A percentile compares a stretch with the other conserved stretches of the same genome.
Evolutionary conservation across 2,113 vertebrate species (phyloP).

Genomic region (Corythornis madagascariensis): DNA sequence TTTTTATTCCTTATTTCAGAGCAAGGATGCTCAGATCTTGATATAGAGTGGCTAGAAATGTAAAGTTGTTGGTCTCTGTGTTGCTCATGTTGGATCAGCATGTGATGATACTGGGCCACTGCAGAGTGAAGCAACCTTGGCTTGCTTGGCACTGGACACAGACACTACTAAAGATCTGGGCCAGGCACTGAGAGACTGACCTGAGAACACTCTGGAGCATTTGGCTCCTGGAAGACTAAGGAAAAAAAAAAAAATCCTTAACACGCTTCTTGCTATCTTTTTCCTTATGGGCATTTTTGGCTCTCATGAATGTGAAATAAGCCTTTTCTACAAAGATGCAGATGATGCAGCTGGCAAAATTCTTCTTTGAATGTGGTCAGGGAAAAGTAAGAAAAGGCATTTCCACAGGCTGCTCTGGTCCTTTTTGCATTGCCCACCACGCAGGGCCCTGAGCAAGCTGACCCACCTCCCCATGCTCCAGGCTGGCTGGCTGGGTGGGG

Average conservation of each 20-base stretch:
- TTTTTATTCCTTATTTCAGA: not conserved
- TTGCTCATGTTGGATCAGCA: not conserved
- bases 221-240: not conserved
- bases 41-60: not conserved
- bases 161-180: not conserved
- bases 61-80: not conserved
- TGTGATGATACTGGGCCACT: not conserved
- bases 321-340: not conserved
- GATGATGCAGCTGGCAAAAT: not conserved
- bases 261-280: not conserved
- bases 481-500: not conserved
- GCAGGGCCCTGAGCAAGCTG: not conserved
- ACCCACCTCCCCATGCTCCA: not conserved
- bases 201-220: not conserved
- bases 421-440: not conserved
- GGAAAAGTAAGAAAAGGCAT: not conserved
- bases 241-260: not conserved
- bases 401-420: not conserved
- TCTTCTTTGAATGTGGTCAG: not conserved
- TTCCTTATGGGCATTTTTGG: not conserved
- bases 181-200: not conserved
- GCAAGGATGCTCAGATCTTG: not conserved
- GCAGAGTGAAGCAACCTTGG: not conserved
- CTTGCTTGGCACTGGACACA: not conserved
- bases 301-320: conserved; percentile 18